Percentiles rank a stretch among this genome's conserved stretches.
phyloP scores from a whole-genome alignment of 2,113 vertebrate genomes.

The Helogale parvula region DNA sequence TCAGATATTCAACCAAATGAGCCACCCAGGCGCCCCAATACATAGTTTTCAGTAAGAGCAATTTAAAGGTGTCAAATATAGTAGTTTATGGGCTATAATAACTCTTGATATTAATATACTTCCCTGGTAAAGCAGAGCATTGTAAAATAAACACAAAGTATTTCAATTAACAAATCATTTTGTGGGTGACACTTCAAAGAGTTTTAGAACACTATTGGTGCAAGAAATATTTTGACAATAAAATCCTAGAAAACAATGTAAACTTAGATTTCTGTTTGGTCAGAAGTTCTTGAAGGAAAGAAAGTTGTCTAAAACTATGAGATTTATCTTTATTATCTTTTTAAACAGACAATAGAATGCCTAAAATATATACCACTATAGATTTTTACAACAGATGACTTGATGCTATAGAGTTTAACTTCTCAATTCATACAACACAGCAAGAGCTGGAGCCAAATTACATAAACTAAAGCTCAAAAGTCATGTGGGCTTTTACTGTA shows the following conservation, averaged over 20 bases:
- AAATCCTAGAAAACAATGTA: conserved; percentile 24
- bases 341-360: not conserved
- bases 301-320: not conserved
- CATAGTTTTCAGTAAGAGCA: not conserved
- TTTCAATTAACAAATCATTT: not conserved
- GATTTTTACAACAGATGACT: conserved; percentile 39
- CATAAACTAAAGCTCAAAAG: conserved; percentile 19
- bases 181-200: not conserved
- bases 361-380: not conserved
- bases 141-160: not conserved
- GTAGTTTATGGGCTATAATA: not conserved
- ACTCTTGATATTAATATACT: not conserved
- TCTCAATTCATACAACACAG: not conserved
- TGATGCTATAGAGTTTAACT: not conserved
- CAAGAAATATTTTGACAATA: conserved; percentile 31
- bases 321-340: conserved; percentile 1
- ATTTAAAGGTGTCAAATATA: not conserved
- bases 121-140: not conserved
- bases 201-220: not conserved
- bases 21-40: no score
- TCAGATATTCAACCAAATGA: no score
- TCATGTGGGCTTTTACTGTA: not conserved
- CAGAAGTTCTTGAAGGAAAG: conserved; percentile 24
- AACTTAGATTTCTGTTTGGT: conserved; percentile 38
- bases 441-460: not conserved